Percentiles rank a stretch among this genome's conserved stretches.
Conservation (phyloP, 2,888 invertebrate genomes). For the Reticulitermes lucifugus region DNA sequence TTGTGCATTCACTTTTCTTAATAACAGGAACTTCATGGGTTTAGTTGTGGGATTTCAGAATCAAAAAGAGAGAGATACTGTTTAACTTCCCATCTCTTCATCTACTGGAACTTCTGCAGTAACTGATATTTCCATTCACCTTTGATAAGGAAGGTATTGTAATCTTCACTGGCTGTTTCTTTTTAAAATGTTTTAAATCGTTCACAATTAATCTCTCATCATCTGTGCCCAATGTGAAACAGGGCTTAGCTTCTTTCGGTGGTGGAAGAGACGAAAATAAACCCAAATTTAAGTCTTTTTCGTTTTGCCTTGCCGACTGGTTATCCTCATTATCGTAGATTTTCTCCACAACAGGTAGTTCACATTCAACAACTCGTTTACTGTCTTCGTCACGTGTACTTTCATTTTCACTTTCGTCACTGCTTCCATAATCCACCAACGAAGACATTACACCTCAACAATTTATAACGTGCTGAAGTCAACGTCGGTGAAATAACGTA, state of each 20-base stretch:
- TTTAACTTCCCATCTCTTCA: no score
- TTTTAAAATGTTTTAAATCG: conserved; percentile 58
- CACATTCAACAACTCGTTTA: not conserved
- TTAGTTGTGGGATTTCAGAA: no score
- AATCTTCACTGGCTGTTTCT: conserved; percentile 70
- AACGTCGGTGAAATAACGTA: no score
- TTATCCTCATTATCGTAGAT: not conserved
- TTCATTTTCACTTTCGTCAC: conserved; percentile 63
- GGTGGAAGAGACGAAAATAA: conserved; percentile 63
- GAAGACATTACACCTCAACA: conserved; percentile 58
- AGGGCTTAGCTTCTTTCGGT: conserved; percentile 60
- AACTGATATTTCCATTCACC: conserved; percentile 59
- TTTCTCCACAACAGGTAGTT: conserved; percentile 8
- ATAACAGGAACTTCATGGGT: no score
- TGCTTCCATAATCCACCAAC: conserved; percentile 73
- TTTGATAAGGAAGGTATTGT: conserved; percentile 76
- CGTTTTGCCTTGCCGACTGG: not conserved
- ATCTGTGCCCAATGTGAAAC: conserved; percentile 64
- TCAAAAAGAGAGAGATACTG: no score
- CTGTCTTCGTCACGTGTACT: conserved; percentile 46
- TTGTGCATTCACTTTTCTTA: no score
- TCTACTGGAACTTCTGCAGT: no score
- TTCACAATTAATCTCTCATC: conserved; percentile 67
- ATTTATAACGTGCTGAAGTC: no score
- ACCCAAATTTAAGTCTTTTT: conserved; percentile 2